Conservation (phyloP, 2,113 vertebrate species). For the Bos javanicus region DNA sequence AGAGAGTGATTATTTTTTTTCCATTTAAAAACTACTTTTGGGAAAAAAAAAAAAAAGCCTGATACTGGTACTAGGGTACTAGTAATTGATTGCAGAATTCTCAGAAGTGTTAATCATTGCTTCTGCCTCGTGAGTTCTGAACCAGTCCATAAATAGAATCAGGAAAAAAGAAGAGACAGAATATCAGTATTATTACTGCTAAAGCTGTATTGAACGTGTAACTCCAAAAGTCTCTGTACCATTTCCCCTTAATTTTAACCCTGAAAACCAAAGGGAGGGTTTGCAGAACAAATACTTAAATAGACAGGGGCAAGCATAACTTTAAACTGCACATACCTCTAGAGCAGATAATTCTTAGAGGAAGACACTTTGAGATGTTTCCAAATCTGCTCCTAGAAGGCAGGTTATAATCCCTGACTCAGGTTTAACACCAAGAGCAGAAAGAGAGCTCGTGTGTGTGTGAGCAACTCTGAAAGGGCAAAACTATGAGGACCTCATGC, state of each 20-base stretch:
- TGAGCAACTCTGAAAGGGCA: background rate
- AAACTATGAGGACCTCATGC: too few relatives aligned
- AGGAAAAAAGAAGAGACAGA: background rate
- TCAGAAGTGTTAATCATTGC: background rate
- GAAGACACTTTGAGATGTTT: background rate
- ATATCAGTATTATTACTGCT: background rate
- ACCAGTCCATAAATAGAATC: background rate
- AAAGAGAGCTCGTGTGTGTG: background rate
- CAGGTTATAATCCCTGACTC: background rate
- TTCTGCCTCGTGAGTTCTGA: background rate
- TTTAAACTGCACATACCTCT: background rate
- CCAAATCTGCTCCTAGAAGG: background rate
- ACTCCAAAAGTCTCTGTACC: background rate
- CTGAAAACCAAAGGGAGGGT: background rate
- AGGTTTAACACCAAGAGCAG: background rate
- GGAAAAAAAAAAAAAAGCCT: background rate
- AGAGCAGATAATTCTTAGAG: background rate
- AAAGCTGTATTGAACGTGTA: background rate
- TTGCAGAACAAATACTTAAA: background rate
- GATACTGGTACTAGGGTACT: background rate
- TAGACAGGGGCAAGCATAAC: background rate
- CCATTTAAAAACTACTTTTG: background rate
- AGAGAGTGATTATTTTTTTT: background rate
- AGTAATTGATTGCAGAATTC: background rate
- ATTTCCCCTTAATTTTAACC: background rate